Base-by-base conservation (phyloP, 2,888 invertebrate genomes). In the Phengaris arion region DNA sequence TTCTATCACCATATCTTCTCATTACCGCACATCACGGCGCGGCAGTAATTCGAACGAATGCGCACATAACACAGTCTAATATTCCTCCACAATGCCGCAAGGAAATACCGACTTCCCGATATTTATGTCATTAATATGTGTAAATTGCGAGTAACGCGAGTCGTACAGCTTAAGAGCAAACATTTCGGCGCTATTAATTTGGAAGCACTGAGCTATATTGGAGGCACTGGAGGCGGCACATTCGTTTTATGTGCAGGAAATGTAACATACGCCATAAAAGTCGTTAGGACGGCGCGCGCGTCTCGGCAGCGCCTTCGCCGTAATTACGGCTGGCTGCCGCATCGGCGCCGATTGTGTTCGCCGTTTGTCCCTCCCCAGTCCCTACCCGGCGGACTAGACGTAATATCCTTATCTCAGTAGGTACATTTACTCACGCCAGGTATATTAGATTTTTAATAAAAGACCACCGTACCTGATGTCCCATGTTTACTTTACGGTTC, bases 211-310 rank as follows among this genome's bases (percentile, higher is more conserved):
- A 86, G 87, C 86, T 89, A 89, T 89, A 89, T 89, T 87, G 75
- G 89, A 86, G 85, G 87, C 82, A 85, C 87, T 90, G 84, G 88
- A 89, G 88, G 89, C 90, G 89, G 90, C 92, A 92, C 93, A 92
- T 93, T 93, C 91, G 92, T 93, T 93, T 93, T 91, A 93, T 91
- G 92, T 90, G 86, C 90, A 90, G 89, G 91, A 91, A 92, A 92
- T 93, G 93, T 92, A 90, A 92, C 93, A 93, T 93, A 91, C 91
- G 91, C 93, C 88, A 92, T 93, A 93, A 93, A 93, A 92, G 93
- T 90, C 93, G 93, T 93, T 93, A 93, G 90, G 92, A 89, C 90
- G 88, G 89, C 64, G 64, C 64, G 88, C 89, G 91, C 91, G 93
- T 92, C 92, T 92, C 91, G 92, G 88, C 93, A 87, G 85, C 92